phyloP scores from a whole-genome alignment of 2,113 vertebrate species.

The Pipra filicauda region DNA sequence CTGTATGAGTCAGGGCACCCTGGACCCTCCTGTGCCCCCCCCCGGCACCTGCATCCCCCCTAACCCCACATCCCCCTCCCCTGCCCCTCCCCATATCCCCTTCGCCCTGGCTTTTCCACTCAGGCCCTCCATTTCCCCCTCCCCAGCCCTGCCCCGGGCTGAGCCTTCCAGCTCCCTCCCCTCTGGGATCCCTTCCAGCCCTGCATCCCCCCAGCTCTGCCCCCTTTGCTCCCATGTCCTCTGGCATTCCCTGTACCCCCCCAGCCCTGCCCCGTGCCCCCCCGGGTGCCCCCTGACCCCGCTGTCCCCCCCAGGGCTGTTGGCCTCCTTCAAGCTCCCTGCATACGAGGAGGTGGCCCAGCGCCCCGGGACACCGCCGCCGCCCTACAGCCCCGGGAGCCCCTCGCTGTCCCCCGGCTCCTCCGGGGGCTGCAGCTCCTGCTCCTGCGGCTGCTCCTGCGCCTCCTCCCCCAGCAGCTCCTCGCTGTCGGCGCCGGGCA shows the following conservation, averaged over 20 bases:
- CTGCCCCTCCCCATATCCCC: too few relatives aligned
- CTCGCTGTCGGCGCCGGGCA: slow-evolving; percentile 81
- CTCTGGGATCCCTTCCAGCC: not conserved
- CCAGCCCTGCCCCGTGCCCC: too few relatives aligned
- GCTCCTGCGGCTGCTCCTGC: slow-evolving; percentile 57
- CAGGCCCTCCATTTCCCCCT: too few relatives aligned
- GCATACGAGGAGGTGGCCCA: slow-evolving; percentile 94
- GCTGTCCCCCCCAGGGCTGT: slow-evolving; percentile 73
- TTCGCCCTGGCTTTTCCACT: too few relatives aligned
- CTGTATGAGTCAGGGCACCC: too few relatives aligned
- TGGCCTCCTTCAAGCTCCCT: slow-evolving; percentile 91
- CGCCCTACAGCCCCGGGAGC: slow-evolving; percentile 80
- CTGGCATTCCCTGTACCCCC: not conserved
- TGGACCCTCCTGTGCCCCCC: too few relatives aligned
- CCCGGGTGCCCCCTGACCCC: not conserved
- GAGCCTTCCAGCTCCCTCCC: not conserved
- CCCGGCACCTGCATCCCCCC: too few relatives aligned
- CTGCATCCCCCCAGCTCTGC: not conserved
- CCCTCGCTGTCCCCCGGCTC: not conserved
- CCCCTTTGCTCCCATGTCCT: too few relatives aligned
- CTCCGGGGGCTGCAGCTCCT: not conserved
- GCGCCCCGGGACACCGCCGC: slow-evolving; percentile 88
- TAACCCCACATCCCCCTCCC: too few relatives aligned
- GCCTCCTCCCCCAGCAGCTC: slow-evolving; percentile 84
- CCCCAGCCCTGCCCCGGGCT: not conserved